Conservation (phyloP, 2,888 invertebrate genomes). For the Dryobota labecula region DNA sequence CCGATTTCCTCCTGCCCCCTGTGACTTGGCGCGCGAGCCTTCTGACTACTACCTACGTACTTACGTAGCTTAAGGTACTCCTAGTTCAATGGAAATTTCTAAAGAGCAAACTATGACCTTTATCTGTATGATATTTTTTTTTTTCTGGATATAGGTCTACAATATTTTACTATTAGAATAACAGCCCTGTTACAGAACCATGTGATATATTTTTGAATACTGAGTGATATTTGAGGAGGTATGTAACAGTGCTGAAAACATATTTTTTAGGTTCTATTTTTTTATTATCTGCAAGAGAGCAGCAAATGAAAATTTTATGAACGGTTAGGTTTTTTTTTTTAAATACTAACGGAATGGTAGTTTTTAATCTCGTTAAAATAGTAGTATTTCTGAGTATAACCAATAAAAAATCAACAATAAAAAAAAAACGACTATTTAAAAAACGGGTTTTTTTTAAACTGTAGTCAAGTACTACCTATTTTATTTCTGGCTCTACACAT, state of each 20-base stretch:
- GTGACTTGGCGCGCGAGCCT: constrained; percentile 59
- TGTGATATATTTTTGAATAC: background rate
- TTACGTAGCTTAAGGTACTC: constrained; percentile 26
- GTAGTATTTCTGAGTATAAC: background rate
- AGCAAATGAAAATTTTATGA: too few relatives aligned
- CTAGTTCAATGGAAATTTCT: constrained; percentile 23
- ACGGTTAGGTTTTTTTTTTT: background rate
- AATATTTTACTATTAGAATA: constrained; percentile 8
- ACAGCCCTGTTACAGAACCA: background rate
- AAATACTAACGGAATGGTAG: background rate
- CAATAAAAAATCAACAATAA: background rate
- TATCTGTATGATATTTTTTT: constrained; percentile 1
- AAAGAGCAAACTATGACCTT: constrained; percentile 23
- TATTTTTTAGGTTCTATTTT: background rate
- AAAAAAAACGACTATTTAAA: background rate
- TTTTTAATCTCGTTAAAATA: background rate
- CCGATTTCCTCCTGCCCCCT: constrained; percentile 68
- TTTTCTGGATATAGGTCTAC: background rate
- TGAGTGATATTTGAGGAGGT: background rate
- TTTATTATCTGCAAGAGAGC: background rate
- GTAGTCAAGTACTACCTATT: background rate
- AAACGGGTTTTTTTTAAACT: background rate
- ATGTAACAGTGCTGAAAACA: background rate
- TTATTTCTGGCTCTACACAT: background rate
- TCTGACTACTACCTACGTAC: constrained; percentile 50